phyloP scores from a whole-genome alignment of 2,797 vertebrate genomes.

The Spinibarbus caldwelli region DNA sequence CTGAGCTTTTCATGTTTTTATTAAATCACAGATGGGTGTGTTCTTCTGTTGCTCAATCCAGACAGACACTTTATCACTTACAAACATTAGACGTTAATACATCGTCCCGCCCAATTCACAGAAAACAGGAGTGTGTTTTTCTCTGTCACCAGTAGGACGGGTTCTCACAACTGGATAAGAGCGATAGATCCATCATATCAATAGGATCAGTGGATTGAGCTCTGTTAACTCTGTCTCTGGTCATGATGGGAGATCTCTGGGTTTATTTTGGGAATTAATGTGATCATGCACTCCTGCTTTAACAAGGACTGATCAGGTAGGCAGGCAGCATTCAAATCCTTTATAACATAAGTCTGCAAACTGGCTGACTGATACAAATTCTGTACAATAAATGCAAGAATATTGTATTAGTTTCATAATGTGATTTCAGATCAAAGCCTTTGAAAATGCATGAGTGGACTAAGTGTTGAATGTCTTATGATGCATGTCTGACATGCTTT shows the following conservation, averaged over 20 bases:
- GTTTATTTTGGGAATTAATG: background rate
- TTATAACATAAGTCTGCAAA: background rate
- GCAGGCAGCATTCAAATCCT: background rate
- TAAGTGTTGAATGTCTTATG: background rate
- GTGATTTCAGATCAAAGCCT: background rate
- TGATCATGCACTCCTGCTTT: background rate
- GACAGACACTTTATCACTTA: background rate
- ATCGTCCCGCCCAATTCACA: background rate
- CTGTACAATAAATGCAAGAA: background rate
- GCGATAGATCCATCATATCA: background rate
- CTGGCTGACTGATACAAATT: background rate
- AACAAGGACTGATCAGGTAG: slow-evolving; percentile 18
- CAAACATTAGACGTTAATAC: background rate
- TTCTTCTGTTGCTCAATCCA: background rate
- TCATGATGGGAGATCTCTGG: background rate
- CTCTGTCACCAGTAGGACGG: background rate
- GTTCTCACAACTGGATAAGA: background rate
- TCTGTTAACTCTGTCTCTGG: background rate
- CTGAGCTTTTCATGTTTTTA: background rate
- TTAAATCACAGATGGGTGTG: background rate
- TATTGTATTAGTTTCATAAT: background rate
- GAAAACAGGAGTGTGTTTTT: no score
- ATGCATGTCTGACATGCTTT: no score
- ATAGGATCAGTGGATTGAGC: no score
- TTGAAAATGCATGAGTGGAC: background rate